Conservation (phyloP, 2,797 vertebrate genomes). For the Discoglossus pictus region DNA sequence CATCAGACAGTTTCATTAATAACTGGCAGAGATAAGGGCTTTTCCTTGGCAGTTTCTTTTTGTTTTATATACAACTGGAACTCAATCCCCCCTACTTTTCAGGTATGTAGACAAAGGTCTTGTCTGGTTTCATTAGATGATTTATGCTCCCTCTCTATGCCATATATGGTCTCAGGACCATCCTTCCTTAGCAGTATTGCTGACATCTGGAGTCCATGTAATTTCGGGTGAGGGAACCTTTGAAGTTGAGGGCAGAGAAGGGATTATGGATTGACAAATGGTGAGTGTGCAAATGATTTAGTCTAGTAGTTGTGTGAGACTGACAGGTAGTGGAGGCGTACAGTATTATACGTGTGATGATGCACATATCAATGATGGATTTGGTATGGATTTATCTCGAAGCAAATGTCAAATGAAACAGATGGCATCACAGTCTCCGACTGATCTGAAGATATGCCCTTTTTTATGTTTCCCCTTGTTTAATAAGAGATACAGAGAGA, state of each 20-base stretch:
- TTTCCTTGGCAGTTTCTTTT: constrained; percentile 14
- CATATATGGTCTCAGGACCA: background rate
- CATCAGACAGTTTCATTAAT: constrained; percentile 2
- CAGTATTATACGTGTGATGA: too few species aligned
- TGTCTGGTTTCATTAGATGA: constrained; percentile 13
- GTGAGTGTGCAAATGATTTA: too few species aligned
- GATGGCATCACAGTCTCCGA: too few species aligned
- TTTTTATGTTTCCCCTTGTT: too few species aligned
- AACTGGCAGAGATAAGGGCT: constrained; percentile 2
- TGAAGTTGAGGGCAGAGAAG: background rate
- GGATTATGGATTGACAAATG: too few species aligned
- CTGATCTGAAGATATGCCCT: too few species aligned
- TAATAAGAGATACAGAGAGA: background rate
- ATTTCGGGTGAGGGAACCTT: background rate
- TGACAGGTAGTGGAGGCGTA: too few species aligned
- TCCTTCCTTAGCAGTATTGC: constrained; percentile 22
- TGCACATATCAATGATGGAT: too few species aligned
- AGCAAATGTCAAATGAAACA: too few species aligned
- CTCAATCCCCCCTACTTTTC: constrained; percentile 12
- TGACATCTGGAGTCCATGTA: constrained; percentile 25
- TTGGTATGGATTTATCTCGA: too few species aligned
- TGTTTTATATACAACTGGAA: constrained; percentile 23
- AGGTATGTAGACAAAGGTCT: constrained; percentile 33
- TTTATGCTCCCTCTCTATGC: background rate
- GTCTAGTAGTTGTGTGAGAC: too few species aligned